Percentiles rank a stretch among this genome's conserved stretches.
Evolutionary conservation across 2,113 vertebrate genomes (phyloP).

Genomic region (Pogonocichla stellata): DNA sequence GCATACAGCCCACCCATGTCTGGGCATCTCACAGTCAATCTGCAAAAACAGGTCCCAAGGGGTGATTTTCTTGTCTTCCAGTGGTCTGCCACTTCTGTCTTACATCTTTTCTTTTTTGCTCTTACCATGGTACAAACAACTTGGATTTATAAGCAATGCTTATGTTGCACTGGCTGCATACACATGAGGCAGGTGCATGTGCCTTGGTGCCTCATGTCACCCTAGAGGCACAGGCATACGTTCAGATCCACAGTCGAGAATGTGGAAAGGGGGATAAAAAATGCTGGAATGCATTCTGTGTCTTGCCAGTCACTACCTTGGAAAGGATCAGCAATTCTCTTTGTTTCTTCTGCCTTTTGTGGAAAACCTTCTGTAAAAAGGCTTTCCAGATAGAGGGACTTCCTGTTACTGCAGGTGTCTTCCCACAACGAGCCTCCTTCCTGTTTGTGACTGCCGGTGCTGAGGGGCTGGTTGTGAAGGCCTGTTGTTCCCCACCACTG

Average conservation of each 20-base stretch:
- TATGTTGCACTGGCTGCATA: not conserved
- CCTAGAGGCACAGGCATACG: accelerated
- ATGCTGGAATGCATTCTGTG: accelerated
- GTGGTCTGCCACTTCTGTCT: not conserved
- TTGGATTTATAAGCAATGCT: not conserved
- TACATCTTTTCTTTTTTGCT: not conserved
- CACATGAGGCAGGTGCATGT: accelerated
- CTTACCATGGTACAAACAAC: not conserved
- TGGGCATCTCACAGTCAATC: not conserved
- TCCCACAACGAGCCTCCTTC: not conserved
- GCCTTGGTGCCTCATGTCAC: accelerated
- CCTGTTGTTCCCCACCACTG: not conserved
- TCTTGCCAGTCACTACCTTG: not conserved
- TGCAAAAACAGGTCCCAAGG: not conserved
- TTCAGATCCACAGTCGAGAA: accelerated
- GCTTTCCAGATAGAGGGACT: not conserved
- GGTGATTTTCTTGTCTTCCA: not conserved
- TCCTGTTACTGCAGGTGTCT: not conserved
- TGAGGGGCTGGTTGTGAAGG: not conserved
- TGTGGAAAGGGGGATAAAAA: not conserved
- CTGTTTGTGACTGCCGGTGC: not conserved
- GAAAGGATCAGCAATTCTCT: not conserved
- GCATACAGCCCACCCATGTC: not conserved
- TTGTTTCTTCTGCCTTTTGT: not conserved
- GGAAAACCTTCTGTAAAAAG: not conserved